A percentile compares a stretch with the other conserved stretches of the same genome.
These are phyloP conservation scores for Rhynchomys soricoides DNA, from an alignment of 2,113 vertebrate genomes.

Conservation along the genomic window DNA sequence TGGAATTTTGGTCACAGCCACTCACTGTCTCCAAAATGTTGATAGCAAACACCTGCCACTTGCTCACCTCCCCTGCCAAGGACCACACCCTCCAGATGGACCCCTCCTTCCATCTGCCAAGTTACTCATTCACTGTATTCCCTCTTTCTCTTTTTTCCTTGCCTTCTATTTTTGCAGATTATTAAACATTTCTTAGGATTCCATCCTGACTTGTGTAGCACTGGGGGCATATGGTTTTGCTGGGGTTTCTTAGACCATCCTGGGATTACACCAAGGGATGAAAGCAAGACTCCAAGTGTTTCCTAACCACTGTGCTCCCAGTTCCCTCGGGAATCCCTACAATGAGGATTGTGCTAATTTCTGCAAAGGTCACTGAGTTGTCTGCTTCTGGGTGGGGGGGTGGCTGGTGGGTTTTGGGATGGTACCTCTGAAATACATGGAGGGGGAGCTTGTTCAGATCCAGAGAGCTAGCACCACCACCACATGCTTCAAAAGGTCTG, in stretches of 20 bases:
- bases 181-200: not conserved
- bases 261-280: not conserved
- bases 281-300: not conserved
- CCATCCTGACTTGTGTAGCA: not conserved
- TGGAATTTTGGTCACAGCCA: not conserved
- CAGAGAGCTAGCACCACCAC: not conserved
- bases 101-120: not conserved
- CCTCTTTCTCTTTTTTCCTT: not conserved
- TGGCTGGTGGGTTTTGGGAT: not conserved
- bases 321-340: not conserved
- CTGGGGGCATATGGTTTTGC: not conserved
- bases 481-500: not conserved
- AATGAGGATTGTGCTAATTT: not conserved
- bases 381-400: not conserved
- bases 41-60: not conserved
- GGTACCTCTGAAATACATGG: not conserved
- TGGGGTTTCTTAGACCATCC: constrained; percentile 10
- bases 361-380: not conserved
- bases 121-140: not conserved
- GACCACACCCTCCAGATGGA: not conserved
- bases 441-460: not conserved
- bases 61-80: not conserved
- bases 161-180: not conserved
- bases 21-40: not conserved
- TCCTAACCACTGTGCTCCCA: not conserved